Evolutionary conservation across 1,140 invertebrate species (phyloP).

Genomic region (Hormaphis cornu): DNA sequence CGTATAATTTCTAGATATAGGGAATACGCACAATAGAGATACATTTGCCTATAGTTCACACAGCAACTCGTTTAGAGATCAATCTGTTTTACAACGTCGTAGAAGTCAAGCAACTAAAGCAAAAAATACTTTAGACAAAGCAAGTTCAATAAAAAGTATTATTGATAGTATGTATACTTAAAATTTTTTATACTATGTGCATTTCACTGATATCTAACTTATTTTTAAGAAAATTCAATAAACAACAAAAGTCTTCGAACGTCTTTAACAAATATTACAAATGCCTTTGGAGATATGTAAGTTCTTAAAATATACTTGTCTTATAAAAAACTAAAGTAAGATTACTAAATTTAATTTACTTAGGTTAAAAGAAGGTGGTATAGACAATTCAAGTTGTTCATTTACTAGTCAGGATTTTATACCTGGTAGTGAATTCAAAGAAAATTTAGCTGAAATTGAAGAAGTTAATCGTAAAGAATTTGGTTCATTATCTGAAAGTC

Average conservation of each 20-base stretch:
- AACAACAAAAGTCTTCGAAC: not conserved
- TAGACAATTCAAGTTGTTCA: not conserved
- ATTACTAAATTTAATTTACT: not conserved
- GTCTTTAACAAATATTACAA: constrained; percentile 2
- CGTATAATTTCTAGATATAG: not conserved
- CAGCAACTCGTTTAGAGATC: no score
- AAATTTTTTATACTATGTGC: not conserved
- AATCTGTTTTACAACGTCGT: not conserved
- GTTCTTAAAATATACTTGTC: not conserved
- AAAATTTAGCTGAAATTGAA: constrained; percentile 27
- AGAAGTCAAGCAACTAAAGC: not conserved
- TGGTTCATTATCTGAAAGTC: constrained; percentile 23
- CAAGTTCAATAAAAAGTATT: not conserved
- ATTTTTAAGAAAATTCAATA: not conserved
- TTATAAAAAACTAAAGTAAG: not conserved
- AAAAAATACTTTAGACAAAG: not conserved
- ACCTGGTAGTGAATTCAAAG: constrained; percentile 18
- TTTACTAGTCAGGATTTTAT: constrained; percentile 8
- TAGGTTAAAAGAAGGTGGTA: not conserved
- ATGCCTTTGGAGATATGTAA: constrained; percentile 13
- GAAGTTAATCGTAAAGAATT: constrained; percentile 13
- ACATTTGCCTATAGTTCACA: not conserved
- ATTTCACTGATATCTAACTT: not conserved
- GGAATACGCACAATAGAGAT: not conserved
- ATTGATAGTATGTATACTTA: constrained; percentile 2